Conservation (phyloP, 2,113 vertebrate species). For the Prietella phreatophila region DNA sequence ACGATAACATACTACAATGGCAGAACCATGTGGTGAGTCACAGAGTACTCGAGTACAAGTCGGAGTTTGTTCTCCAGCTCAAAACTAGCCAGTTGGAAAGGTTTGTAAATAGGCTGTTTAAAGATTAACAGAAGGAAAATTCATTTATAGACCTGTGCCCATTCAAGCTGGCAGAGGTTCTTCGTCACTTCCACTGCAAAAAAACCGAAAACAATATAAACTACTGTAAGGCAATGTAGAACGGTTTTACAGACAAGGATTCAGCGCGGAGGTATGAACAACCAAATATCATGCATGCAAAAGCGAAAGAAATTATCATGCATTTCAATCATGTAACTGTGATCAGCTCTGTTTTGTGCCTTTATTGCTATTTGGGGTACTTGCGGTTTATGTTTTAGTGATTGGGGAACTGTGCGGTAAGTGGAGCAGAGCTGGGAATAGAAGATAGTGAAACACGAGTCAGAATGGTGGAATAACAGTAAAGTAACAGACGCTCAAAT, state of each 20-base stretch:
- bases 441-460: not conserved
- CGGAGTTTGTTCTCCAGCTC: not conserved
- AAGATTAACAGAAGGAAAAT: not conserved
- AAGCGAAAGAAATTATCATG: not conserved
- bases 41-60: not conserved
- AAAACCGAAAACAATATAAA: not conserved
- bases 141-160: not conserved
- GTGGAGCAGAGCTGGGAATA: not conserved
- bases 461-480: not conserved
- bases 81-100: not conserved
- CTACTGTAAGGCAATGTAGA: not conserved
- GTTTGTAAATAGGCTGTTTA: not conserved
- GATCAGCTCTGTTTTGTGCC: not conserved
- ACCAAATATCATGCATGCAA: not conserved
- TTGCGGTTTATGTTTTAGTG: not conserved
- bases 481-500: not conserved
- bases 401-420: not conserved
- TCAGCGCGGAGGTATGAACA: not conserved
- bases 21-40: not conserved
- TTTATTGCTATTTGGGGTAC: not conserved
- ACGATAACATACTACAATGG: not conserved
- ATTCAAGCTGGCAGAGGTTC: not conserved
- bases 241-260: not conserved
- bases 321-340: not conserved
- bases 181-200: not conserved